These are phyloP conservation scores for Tetranychus truncatus DNA, from an alignment of 2,888 invertebrate species.

Conservation along the genomic window DNA sequence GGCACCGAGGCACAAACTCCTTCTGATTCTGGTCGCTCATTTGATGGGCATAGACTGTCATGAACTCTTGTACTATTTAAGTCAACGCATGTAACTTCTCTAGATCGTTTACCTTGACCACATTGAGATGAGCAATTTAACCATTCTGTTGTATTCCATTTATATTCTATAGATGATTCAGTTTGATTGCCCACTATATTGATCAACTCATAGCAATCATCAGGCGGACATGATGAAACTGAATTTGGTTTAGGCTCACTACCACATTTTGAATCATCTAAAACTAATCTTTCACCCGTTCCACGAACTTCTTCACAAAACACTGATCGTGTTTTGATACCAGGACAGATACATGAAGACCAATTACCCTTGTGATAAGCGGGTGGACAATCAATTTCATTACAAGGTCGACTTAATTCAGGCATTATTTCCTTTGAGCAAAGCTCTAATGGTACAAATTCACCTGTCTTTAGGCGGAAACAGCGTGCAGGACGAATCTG, in stretches of 20 bases:
- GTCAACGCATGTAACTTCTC: slow-evolving; percentile 62
- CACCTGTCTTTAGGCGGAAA: slow-evolving; percentile 50
- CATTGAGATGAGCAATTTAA: slow-evolving; percentile 68
- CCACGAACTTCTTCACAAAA: slow-evolving; percentile 60
- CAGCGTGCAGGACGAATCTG: slow-evolving; percentile 62
- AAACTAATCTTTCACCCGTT: slow-evolving; percentile 40
- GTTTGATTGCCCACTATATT: slow-evolving; percentile 12
- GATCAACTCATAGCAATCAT: slow-evolving; percentile 36
- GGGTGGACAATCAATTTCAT: slow-evolving; percentile 54
- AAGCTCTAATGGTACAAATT: slow-evolving; percentile 50
- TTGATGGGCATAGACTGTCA: slow-evolving; percentile 20
- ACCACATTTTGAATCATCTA: slow-evolving; percentile 46
- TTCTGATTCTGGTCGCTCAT: slow-evolving; percentile 39
- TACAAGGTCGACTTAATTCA: slow-evolving; percentile 49
- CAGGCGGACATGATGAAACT: slow-evolving; percentile 53
- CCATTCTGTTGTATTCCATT: slow-evolving; percentile 74
- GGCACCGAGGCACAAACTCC: slow-evolving; percentile 46
- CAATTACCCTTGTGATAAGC: slow-evolving; percentile 59
- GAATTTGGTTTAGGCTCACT: slow-evolving; percentile 50
- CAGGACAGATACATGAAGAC: slow-evolving; percentile 65
- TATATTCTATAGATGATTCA: not conserved
- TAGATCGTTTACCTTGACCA: slow-evolving; percentile 62
- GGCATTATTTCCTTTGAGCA: slow-evolving; percentile 63
- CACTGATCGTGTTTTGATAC: slow-evolving; percentile 38
- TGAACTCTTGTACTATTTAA: slow-evolving; percentile 26